These are phyloP conservation scores for Pygathrix nemaeus DNA, from an alignment of 2,113 vertebrate genomes.

Conservation along the genomic window DNA sequence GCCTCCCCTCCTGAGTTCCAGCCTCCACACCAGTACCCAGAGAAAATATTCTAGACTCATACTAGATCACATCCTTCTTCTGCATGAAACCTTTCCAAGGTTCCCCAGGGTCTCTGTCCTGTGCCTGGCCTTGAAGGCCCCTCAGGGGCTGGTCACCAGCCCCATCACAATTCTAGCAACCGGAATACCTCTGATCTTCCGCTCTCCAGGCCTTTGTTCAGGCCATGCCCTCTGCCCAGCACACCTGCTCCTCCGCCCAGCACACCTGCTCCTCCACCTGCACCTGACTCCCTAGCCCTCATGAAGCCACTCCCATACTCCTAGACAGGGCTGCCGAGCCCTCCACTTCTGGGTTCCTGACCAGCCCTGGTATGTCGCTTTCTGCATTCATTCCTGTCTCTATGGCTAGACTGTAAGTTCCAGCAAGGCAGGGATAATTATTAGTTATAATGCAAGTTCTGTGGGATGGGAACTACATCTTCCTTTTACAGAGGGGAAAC, in stretches of 20 bases:
- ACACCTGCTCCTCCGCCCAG: background rate
- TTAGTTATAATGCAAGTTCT: constrained; percentile 22
- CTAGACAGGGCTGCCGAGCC: background rate
- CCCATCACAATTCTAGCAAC: background rate
- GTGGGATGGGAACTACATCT: background rate
- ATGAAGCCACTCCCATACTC: background rate
- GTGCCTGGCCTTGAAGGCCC: background rate
- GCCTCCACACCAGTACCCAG: background rate
- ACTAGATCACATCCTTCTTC: background rate
- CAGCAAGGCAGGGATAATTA: background rate
- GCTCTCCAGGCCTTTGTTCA: background rate
- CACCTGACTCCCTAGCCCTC: background rate
- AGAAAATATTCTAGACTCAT: constrained; percentile 5
- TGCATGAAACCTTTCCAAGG: background rate
- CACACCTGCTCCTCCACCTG: background rate
- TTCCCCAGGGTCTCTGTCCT: background rate
- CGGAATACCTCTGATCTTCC: background rate
- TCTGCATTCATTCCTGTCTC: constrained; percentile 31
- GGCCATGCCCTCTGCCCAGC: background rate
- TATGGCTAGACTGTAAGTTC: background rate
- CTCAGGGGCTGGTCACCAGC: background rate
- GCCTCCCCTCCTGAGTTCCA: constrained; percentile 8
- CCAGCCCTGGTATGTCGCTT: background rate
- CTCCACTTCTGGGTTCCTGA: background rate
- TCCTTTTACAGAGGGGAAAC: constrained; percentile 8